phyloP scores from a whole-genome alignment of 2,888 invertebrate species.

The Ichneumoninae sp. region DNA sequence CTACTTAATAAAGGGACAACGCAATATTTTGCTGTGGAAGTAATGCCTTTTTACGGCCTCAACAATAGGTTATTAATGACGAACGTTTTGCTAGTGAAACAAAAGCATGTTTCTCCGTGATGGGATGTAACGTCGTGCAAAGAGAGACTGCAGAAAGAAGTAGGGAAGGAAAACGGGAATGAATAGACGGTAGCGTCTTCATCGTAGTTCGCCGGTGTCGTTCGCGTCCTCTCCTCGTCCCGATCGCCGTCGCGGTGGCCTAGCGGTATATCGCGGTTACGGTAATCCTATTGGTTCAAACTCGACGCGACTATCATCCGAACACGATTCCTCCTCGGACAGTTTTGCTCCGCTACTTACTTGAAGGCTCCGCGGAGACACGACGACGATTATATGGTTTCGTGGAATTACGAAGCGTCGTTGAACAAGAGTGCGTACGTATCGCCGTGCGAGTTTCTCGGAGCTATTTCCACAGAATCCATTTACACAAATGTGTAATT shows the following conservation, averaged over 20 bases:
- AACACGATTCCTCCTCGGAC: constrained; percentile 58
- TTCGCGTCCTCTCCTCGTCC: constrained; percentile 49
- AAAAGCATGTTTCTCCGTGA: not conserved
- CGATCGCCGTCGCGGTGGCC: constrained; percentile 59
- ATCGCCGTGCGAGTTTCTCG: not conserved
- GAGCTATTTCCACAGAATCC: not conserved
- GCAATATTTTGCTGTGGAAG: not conserved
- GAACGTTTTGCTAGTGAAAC: not conserved
- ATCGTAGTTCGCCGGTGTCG: constrained; percentile 47
- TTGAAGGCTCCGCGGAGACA: constrained; percentile 14
- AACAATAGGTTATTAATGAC: not conserved
- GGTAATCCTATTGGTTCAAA: constrained; percentile 68
- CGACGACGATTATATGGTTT: constrained; percentile 45
- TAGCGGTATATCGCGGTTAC: constrained; percentile 70
- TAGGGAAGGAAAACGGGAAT: constrained; percentile 78
- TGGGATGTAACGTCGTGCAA: not conserved
- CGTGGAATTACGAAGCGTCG: constrained; percentile 44
- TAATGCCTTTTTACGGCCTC: not conserved
- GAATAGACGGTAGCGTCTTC: constrained; percentile 73
- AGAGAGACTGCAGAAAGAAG: constrained; percentile 3
- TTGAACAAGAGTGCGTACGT: not conserved
- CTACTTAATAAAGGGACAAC: not conserved
- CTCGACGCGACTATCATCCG: constrained; percentile 58
- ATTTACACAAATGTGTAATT: not conserved
- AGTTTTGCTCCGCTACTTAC: constrained; percentile 60